phyloP scores from a whole-genome alignment of 2,797 vertebrate species.

The Passerculus sandwichensis region DNA sequence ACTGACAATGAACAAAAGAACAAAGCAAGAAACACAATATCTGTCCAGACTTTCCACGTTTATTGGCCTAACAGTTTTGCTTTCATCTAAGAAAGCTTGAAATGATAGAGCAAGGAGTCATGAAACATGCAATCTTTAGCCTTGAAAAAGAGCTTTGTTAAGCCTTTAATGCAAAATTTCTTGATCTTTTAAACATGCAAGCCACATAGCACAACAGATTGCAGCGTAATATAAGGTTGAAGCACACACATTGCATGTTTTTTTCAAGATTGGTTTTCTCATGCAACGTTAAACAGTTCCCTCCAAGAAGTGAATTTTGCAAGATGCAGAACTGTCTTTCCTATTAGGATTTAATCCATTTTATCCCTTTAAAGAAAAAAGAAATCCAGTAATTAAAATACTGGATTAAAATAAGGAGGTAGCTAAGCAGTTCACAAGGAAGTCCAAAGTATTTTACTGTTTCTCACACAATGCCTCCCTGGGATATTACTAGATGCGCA shows the following conservation, averaged over 20 bases:
- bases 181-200: not conserved
- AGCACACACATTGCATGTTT: not conserved
- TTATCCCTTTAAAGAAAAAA: not conserved
- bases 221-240: not conserved
- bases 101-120: not conserved
- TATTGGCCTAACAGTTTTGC: constrained; percentile 21
- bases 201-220: not conserved
- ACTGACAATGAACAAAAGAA: constrained; percentile 50
- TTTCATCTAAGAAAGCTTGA: not conserved
- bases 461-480: not conserved
- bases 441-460: not conserved
- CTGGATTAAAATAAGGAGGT: not conserved
- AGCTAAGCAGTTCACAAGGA: not conserved
- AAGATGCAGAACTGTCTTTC: not conserved
- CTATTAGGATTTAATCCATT: not conserved
- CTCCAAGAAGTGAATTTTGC: not conserved
- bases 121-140: not conserved
- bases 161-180: not conserved
- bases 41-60: not conserved
- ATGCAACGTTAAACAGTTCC: not conserved
- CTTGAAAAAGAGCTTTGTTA: not conserved
- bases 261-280: not conserved
- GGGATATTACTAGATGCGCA: not conserved
- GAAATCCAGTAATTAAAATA: not conserved
- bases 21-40: constrained; percentile 39